Base-by-base conservation (phyloP, 2,888 invertebrate species). In the Chrysotoxum bicinctum region DNA sequence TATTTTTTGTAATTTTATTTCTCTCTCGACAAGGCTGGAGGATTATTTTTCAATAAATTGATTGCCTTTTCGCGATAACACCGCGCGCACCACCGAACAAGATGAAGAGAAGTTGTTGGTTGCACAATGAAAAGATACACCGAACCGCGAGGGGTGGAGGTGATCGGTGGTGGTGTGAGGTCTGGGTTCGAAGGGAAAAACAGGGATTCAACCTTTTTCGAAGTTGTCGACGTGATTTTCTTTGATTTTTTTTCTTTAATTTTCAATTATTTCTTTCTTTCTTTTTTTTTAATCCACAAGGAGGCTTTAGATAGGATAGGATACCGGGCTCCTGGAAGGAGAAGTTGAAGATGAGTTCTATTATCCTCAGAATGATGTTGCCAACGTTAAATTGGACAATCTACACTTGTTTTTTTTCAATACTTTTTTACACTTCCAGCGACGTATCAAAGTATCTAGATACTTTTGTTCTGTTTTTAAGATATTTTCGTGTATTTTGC, bases 41-140 rank as follows among this genome's bases (percentile, higher is more conserved):
- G 81, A 82, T 73, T 86, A 82, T 86, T 86, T 85, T 86, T 86
- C 86, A 86, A 86, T 86, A 86, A 86, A 82, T 82, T 86, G 86
- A 86, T 86, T 74, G 86, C 77, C 64, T 82, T 81, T 77, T 54
- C 64, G 86, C 77, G 86, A 86, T 86, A 86, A 86, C 77, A 78
- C 70, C 69, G 56, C 84, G 68, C 72, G 56, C 80, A 73, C 75
- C 66, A 75, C 73, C 77, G 66, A 54, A 50, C 35, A 45, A 77
- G 45, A 64, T 48, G 10, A n/a, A 21, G 37, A 32, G 32, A 21
- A 62, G 62, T 50, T 50, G 23, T 50, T 50, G 60, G 68, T 84
- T 84, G 75, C 70, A 84, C 84, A 75, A 70, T 77, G 69, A 64
- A 72, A 56, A 75, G 84, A 62, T 80, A 85, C 68, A 64, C 56